Percentiles rank a stretch among this genome's conserved stretches.
phyloP scores from a whole-genome alignment of 2,113 vertebrate genomes.

The Pelusios castaneus region DNA sequence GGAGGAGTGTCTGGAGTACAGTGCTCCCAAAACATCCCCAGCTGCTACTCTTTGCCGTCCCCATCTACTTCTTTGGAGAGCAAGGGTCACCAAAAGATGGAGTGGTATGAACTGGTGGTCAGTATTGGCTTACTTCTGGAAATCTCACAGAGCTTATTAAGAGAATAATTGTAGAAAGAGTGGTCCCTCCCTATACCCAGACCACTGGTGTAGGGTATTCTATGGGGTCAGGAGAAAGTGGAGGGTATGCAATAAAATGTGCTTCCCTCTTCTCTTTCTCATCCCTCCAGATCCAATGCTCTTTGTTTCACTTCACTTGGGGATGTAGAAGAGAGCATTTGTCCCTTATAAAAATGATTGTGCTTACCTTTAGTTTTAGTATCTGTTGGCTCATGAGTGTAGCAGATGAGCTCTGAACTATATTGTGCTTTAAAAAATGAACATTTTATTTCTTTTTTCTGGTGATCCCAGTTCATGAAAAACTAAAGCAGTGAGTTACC shows the following conservation, averaged over 20 bases:
- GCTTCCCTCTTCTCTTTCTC: background rate
- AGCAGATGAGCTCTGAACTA: background rate
- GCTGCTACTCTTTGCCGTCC: background rate
- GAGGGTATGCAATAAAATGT: background rate
- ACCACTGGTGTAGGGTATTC: background rate
- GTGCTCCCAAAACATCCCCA: background rate
- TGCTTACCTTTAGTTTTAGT: background rate
- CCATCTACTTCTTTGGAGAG: background rate
- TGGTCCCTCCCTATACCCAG: background rate
- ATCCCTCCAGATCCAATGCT: background rate
- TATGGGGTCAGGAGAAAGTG: background rate
- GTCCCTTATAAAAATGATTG: background rate
- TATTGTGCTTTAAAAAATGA: background rate
- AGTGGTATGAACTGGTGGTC: background rate
- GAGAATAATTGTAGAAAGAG: background rate
- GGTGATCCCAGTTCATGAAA: background rate
- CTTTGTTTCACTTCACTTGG: background rate
- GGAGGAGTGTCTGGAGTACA: background rate
- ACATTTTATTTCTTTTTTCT: background rate
- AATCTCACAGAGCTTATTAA: background rate
- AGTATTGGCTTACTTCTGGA: background rate
- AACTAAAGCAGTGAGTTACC: background rate
- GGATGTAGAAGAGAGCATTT: background rate
- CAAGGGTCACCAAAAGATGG: background rate
- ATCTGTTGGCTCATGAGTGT: background rate